Base-by-base conservation (phyloP, 2,113 vertebrate genomes). In the Nycticryphes semicollaris region DNA sequence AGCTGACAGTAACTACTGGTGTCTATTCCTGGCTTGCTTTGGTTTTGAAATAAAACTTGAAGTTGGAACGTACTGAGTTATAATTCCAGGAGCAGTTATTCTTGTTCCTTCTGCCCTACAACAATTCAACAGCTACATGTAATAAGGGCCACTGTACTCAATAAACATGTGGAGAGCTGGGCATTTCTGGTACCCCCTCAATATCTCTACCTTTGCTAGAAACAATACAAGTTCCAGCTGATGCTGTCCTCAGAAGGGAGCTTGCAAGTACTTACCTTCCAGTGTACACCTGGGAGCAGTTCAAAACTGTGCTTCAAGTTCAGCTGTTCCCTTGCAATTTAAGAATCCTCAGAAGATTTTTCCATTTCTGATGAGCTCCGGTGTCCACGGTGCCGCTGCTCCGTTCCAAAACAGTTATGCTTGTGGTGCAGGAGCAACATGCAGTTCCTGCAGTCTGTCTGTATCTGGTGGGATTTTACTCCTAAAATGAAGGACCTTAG, bases 131-230 rank as follows among this genome's bases (percentile, higher is more conserved):
- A 30, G 10, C 20, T 63, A 20, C 25, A 8, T 9, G 4, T 5
- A 67, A 8, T 2, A 51, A 54, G 31, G 45, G 15, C 41, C 80
- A 39, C 45, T 77, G 22, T 48, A 66, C 6, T 30, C 35, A 39
- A 45, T 22, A 31, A 78, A n/a, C n/a, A n/a, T n/a, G n/a, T 4
- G 30, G 15, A 53, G 37, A 19, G 6, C 2, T 48, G 66, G 14
- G 25, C 45, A 31, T 53, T 78, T 35, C 41, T 48, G 39, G 4
- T 18, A 57, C 17, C 24, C 25, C 9, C 56, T 74, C n/a, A 20
- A 0, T 70, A 12, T 17, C 66, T 50, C 41, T 25, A 0, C 1
- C 1, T 14, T 39, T 62, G 21, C 43, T 72, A 28, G 25, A 45
- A 86, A 37, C 10, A 53, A 17, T 30, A 22, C 13, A 15, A 20